phyloP scores from a whole-genome alignment of 2,113 vertebrate species.

The Passerina amoena region DNA sequence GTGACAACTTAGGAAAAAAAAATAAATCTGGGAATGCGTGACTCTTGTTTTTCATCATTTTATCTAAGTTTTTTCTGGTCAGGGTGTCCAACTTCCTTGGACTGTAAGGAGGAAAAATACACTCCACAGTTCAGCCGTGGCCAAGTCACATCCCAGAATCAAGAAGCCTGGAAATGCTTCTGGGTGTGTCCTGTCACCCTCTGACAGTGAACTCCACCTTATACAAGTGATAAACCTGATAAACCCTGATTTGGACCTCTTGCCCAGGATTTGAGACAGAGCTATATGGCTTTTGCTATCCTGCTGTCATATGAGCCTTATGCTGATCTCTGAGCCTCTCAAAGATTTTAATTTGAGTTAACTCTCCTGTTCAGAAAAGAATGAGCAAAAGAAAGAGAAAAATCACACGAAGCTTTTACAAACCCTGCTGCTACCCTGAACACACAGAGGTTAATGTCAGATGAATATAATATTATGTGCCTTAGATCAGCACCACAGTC shows the following conservation, averaged over 20 bases:
- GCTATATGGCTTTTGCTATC: background rate
- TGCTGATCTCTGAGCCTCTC: background rate
- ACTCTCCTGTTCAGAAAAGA: background rate
- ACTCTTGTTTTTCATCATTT: background rate
- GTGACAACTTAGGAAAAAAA: background rate
- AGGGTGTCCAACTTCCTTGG: background rate
- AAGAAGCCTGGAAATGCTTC: background rate
- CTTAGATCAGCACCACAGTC: background rate
- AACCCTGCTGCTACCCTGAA: background rate
- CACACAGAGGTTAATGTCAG: background rate
- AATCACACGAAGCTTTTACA: background rate
- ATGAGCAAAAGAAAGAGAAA: background rate
- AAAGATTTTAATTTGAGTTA: background rate
- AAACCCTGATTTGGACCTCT: background rate
- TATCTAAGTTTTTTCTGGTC: background rate
- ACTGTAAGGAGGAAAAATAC: background rate
- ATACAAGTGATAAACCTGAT: background rate
- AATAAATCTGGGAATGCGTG: background rate
- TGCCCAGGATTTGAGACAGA: background rate
- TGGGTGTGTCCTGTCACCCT: background rate
- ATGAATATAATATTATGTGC: background rate
- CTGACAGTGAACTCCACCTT: background rate
- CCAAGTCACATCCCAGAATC: background rate
- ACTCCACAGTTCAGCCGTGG: background rate
- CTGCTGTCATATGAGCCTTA: background rate